Evolutionary conservation across 2,797 vertebrate genomes (phyloP), one percentile per base, ranked within the genome.

Genomic region (Darevskia mixta): DNA sequence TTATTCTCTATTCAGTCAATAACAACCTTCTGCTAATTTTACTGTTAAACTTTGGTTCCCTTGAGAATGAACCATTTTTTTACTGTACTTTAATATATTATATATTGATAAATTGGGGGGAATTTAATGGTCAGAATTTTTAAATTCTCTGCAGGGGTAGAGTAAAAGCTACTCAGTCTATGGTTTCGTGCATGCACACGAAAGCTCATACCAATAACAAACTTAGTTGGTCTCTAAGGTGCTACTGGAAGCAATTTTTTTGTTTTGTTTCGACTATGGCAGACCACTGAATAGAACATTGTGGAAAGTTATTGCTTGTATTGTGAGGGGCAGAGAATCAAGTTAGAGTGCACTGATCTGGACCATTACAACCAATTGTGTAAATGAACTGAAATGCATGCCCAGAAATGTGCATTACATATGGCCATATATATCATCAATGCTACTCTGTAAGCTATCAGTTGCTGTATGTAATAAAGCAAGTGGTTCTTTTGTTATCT

Each of bases 401-500:
- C 27, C 81, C 94, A 78, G 41, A 93, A 49, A 78, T 58, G 0
- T 15, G 2, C 35, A 58, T 69, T 79, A 49, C 35, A 78, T 23
- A 73, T 10, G 38, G 43, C 43, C 9, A 32, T 45, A 20, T 2
- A 32, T 25, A 20, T 5, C 55, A 83, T 55, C 38, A 27, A 82
- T 69, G 75, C 3, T 90, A 82, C 83, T 87, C 27, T 25, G 86
- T 88, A 29, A 3, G 8, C 27, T 91, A n/a, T 17, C 73, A 85
- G 81, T 45, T 91, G 89, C 29, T 75, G 32, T 29, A 86, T 20
- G 75, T 81, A 91, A 71, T 1, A 2, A 92, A 75, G 88, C 88
- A 92, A 92, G 90, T 67, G 77, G 55, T 81, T 75, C 32, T 90
- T 82, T 80, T 79, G 17, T 84, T 91, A 92, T 17, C 89, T 18